Percentiles rank a stretch among this genome's conserved stretches.
phyloP scores from a whole-genome alignment of 1,140 invertebrate genomes.

The Araneus ventricosus region DNA sequence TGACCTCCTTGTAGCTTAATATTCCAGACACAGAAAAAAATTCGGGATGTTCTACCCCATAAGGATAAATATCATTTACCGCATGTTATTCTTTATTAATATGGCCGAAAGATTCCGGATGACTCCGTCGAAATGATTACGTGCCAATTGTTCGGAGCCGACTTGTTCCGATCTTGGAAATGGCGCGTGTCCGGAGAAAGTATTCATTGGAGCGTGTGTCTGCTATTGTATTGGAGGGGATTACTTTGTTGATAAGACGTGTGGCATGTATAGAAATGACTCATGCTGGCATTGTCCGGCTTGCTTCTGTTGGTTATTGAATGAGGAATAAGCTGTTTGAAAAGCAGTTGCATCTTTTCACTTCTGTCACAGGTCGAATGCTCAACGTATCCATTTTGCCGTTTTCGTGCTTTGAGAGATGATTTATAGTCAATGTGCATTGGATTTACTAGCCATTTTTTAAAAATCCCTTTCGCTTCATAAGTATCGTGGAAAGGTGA shows the following conservation, averaged over 20 bases:
- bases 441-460: not conserved
- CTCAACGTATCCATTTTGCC: not conserved
- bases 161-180: constrained; percentile 3
- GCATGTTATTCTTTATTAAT: not conserved
- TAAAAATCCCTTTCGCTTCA: not conserved
- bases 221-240: not conserved
- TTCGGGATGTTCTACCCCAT: not conserved
- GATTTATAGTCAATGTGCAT: not conserved
- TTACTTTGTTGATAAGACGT: constrained; percentile 1
- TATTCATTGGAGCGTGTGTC: constrained; percentile 8
- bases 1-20: no score
- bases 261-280: constrained; percentile 26
- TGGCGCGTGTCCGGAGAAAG: constrained; percentile 19
- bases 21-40: not conserved
- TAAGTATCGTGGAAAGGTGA: not conserved
- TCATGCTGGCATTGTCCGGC: not conserved
- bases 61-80: not conserved
- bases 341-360: not conserved
- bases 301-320: not conserved
- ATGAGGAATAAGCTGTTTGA: not conserved
- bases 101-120: not conserved
- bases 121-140: not conserved
- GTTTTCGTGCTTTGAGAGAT: not conserved
- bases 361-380: not conserved
- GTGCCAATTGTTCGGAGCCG: not conserved